phyloP scores from a whole-genome alignment of 2,888 invertebrate species.

The Pogonocherus hispidulus region DNA sequence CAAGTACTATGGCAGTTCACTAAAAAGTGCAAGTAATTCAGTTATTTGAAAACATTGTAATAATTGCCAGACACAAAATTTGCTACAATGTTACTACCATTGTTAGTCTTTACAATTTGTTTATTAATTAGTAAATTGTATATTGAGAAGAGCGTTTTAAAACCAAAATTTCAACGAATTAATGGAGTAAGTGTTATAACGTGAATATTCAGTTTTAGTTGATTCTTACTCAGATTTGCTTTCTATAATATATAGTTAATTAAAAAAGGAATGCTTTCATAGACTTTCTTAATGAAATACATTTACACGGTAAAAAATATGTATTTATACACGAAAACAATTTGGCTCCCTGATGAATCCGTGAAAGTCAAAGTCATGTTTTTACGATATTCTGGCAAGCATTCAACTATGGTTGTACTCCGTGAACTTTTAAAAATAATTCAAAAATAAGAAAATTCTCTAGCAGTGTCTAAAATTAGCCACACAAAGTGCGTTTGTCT shows the following conservation, averaged over 20 bases:
- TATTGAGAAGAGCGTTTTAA: too few relatives aligned
- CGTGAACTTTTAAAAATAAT: conserved; percentile 35
- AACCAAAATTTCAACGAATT: too few relatives aligned
- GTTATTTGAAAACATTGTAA: too few relatives aligned
- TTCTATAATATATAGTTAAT: conserved; percentile 8
- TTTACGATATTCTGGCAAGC: conserved; percentile 23
- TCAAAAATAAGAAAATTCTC: conserved; percentile 36
- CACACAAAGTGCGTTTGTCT: conserved; percentile 43
- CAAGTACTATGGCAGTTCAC: too few relatives aligned
- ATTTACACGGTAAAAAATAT: neutral
- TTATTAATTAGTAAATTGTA: too few relatives aligned
- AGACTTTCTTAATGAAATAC: neutral
- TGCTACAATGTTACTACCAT: too few relatives aligned
- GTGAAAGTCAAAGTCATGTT: conserved; percentile 31
- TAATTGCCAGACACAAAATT: too few relatives aligned
- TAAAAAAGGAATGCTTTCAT: too few relatives aligned
- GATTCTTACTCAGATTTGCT: conserved; percentile 33
- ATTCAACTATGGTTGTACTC: conserved; percentile 35
- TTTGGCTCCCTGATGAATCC: conserved; percentile 12
- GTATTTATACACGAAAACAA: neutral
- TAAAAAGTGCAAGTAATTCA: too few relatives aligned
- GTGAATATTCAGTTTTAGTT: conserved; percentile 25
- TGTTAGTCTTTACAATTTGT: too few relatives aligned
- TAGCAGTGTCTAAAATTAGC: conserved; percentile 34
- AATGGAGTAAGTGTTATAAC: conserved; percentile 31